phyloP scores from a whole-genome alignment of 2,113 vertebrate genomes.

The Panthera leo region DNA sequence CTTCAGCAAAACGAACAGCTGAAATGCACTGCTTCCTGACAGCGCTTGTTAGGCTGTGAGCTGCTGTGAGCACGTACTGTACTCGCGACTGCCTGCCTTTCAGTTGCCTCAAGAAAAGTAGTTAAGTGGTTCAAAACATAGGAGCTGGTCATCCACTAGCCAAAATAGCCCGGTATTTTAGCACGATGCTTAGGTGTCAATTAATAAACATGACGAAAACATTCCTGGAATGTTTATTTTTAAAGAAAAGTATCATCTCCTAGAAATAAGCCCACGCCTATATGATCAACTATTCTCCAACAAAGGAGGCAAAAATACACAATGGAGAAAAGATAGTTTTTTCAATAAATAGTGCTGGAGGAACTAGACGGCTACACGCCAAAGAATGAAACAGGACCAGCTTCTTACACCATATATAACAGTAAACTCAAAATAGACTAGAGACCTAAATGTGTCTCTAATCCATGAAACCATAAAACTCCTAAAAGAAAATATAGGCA shows the following conservation, averaged over 20 bases:
- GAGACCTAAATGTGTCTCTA: neutral
- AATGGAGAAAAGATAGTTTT: neutral
- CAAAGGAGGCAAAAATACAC: neutral
- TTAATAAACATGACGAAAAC: constrained; percentile 26
- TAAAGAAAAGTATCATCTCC: constrained; percentile 34
- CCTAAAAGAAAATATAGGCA: neutral
- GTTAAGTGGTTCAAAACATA: constrained; percentile 10
- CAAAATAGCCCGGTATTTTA: neutral
- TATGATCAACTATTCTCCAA: neutral
- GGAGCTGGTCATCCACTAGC: neutral
- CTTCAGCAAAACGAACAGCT: constrained; percentile 86
- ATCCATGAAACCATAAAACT: neutral
- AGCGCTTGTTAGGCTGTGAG: constrained; percentile 83
- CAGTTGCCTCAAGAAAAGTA: constrained; percentile 76
- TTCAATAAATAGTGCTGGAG: neutral
- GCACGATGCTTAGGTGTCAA: neutral
- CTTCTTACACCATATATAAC: neutral
- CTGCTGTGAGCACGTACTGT: constrained; percentile 71
- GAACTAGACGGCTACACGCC: neutral
- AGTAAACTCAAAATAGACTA: neutral
- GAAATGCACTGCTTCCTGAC: constrained; percentile 82
- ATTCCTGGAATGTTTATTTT: constrained; percentile 16
- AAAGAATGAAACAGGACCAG: neutral
- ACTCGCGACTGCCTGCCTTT: constrained; percentile 62
- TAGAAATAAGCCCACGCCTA: neutral